Conservation (phyloP, 2,888 invertebrate species). For the Meta bourneti region DNA sequence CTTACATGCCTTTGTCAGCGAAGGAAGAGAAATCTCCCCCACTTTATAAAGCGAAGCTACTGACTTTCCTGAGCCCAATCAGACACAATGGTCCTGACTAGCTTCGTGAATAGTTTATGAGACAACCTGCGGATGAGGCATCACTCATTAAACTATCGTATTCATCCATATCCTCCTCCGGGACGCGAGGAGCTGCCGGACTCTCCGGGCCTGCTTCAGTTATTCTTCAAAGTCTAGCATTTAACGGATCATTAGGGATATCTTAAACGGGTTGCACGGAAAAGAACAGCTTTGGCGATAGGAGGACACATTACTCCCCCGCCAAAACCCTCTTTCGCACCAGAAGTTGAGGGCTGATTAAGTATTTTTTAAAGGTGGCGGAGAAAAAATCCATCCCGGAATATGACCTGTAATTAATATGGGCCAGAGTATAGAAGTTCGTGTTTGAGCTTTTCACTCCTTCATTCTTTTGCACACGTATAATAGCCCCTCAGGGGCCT, state of each 20-base stretch:
- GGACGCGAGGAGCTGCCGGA: slow-evolving; percentile 31
- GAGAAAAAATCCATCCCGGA: no score
- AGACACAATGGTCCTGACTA: no score
- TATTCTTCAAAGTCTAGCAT: slow-evolving; percentile 61
- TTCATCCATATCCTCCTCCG: slow-evolving; percentile 49
- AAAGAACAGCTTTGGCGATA: slow-evolving; percentile 37
- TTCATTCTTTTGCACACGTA: no score
- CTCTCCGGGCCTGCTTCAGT: neutral
- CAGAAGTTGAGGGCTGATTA: neutral
- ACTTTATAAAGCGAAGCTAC: no score
- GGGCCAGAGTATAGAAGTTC: no score
- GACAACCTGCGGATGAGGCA: slow-evolving; percentile 21
- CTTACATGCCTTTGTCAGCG: no score
- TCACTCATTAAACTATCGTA: slow-evolving; percentile 70
- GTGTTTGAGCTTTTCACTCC: no score
- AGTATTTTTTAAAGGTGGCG: neutral
- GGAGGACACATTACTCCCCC: slow-evolving; percentile 3
- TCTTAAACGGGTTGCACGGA: slow-evolving; percentile 39
- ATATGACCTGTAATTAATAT: no score
- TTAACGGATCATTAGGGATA: slow-evolving; percentile 67
- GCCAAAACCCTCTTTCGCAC: neutral
- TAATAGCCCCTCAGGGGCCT: no score
- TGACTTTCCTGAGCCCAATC: no score
- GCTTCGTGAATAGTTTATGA: slow-evolving; percentile 43
- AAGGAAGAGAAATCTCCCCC: no score